Evolutionary conservation across 92 coral and sea anemone genomes (phyloP).

Genomic region (Parazoanthus atlanticus): DNA sequence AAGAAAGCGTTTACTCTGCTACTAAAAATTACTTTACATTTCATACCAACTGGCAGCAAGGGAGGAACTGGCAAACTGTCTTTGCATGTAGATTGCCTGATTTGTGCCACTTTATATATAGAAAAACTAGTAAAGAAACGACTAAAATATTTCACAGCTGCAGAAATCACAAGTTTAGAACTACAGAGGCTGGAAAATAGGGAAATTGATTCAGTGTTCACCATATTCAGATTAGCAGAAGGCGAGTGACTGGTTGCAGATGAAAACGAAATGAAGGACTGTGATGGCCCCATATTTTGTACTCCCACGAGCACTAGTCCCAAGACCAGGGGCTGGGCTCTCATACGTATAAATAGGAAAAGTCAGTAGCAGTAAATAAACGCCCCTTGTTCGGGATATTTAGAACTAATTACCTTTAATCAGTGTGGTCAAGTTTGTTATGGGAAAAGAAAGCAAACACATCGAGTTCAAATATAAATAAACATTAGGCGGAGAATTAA

Average conservation of each 20-base stretch:
- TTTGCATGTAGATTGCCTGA: too few species aligned
- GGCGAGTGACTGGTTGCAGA: background rate
- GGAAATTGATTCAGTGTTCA: background rate
- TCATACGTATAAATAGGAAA: background rate
- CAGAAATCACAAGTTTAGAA: background rate
- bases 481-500: background rate
- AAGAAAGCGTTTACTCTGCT: too few species aligned
- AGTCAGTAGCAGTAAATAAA: background rate
- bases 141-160: background rate
- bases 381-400: background rate
- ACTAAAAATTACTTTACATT: too few species aligned
- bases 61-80: too few species aligned
- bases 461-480: background rate
- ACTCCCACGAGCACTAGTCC: background rate
- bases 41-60: too few species aligned
- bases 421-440: background rate
- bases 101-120: too few species aligned
- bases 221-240: background rate
- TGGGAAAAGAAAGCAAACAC: conserved; percentile 8
- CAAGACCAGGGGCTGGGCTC: too few species aligned
- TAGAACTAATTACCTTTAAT: background rate
- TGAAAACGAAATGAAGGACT: too few species aligned
- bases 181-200: background rate
- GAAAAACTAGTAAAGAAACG: too few species aligned
- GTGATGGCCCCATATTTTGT: too few species aligned